Evolutionary conservation across 2,888 invertebrate species (phyloP).

Genomic region (Dromius quadrimaculatus): DNA sequence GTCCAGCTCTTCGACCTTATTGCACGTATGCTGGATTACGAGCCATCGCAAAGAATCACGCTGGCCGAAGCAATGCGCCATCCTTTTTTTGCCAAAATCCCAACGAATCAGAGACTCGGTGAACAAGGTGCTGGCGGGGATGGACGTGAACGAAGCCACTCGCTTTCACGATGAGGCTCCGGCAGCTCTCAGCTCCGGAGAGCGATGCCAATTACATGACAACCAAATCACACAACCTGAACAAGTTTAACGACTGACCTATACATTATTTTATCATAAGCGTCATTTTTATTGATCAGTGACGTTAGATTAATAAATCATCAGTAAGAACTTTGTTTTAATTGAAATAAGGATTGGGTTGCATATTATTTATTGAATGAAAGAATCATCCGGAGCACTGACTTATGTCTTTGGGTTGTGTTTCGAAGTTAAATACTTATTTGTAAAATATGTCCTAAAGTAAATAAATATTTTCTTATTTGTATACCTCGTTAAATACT

Average conservation of each 20-base stretch:
- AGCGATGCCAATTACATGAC: conserved; percentile 52
- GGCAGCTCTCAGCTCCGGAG: conserved; percentile 55
- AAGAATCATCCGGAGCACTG: conserved; percentile 16
- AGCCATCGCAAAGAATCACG: conserved; percentile 90
- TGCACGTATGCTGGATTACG: conserved; percentile 96
- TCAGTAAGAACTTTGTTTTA: too few relatives aligned
- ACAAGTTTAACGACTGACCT: conserved; percentile 17
- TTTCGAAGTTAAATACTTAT: conserved; percentile 23
- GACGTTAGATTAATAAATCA: conserved; percentile 9
- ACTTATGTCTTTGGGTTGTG: conserved; percentile 25
- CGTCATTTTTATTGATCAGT: conserved; percentile 21
- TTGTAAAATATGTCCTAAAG: conserved; percentile 23
- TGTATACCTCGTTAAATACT: conserved; percentile 22
- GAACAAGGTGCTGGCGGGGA: conserved; percentile 68
- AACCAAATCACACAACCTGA: conserved; percentile 20
- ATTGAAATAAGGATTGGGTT: conserved; percentile 14
- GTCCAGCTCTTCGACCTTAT: conserved; percentile 94
- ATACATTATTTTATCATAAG: conserved; percentile 24
- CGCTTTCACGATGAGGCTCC: conserved; percentile 78
- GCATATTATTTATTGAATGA: conserved; percentile 20
- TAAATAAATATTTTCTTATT: conserved; percentile 37
- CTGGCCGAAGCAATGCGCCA: conserved; percentile 90
- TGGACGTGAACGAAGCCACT: conserved; percentile 76
- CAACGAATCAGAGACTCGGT: conserved; percentile 81
- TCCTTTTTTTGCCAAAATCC: conserved; percentile 92